These are phyloP conservation scores for Liasis olivaceus DNA, from an alignment of 2,797 vertebrate species.

Conservation along the genomic window DNA sequence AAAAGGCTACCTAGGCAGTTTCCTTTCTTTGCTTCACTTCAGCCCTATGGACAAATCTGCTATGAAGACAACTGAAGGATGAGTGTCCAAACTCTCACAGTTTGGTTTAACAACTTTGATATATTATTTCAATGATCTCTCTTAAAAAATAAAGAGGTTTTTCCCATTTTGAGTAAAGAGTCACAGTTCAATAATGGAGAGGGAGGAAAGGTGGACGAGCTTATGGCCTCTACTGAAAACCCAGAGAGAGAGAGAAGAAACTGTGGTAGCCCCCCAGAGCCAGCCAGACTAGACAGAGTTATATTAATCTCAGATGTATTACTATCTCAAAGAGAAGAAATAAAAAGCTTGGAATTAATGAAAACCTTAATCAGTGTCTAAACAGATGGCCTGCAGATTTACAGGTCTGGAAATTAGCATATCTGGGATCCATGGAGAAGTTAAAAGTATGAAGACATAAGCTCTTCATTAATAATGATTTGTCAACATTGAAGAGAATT, in stretches of 20 bases:
- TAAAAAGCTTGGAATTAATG: too few relatives aligned
- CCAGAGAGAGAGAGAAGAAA: not conserved
- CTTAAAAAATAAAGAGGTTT: not conserved
- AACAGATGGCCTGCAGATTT: too few relatives aligned
- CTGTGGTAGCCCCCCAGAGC: not conserved
- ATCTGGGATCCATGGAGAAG: not conserved
- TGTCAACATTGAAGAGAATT: not conserved
- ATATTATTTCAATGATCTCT: not conserved
- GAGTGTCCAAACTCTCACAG: too few relatives aligned
- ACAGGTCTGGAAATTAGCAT: not conserved
- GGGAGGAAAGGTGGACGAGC: not conserved
- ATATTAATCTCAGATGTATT: too few relatives aligned
- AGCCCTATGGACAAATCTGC: too few relatives aligned
- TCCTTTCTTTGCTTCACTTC: too few relatives aligned
- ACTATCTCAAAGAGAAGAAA: too few relatives aligned
- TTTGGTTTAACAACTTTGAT: too few relatives aligned
- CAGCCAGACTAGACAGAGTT: not conserved
- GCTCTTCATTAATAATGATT: not conserved
- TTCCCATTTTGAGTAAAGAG: not conserved
- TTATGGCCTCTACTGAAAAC: not conserved
- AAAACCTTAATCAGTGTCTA: too few relatives aligned
- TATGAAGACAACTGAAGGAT: too few relatives aligned
- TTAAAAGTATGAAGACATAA: not conserved
- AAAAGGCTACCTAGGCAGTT: too few relatives aligned
- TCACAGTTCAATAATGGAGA: not conserved